Evolutionary conservation across 2,113 vertebrate genomes (phyloP), one percentile per base, ranked within the genome.

Genomic region (Tenebrosternarchus preto): DNA sequence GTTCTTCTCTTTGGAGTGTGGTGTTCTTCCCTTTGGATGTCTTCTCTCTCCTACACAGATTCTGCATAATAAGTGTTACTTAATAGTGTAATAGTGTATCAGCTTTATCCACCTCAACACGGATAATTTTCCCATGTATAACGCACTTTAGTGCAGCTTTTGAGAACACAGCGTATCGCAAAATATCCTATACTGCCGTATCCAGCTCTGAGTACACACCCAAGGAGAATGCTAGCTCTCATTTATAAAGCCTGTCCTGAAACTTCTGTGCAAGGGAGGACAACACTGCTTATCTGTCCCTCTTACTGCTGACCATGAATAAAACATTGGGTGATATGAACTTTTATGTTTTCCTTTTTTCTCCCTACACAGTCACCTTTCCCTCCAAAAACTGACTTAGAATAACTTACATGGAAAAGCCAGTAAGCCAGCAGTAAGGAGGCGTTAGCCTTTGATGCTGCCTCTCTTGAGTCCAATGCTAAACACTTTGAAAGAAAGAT

Each of bases 371-470:
- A 78, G 63, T 43, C 63, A 67, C 76, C 63, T 68, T 56, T 71
- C 73, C 61, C 82, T 84, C 87, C 55, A 78, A 80, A 88, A 83
- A 83, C 89, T 87, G 77, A 87, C 83, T 66, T 83, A 36, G 89
- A 91, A 92, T 90, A 90, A 85, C 87, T 88, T 89, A 89, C 88
- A 88, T 87, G 87, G 86, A 87, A 81, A 61, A 85, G 86, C n/a
- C 77, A 88, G 85, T 76, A 86, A 85, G 79, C 84, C 69, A 85
- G 68, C 76, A 85, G 81, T 85, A 83, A 82, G 85, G 80, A 39
- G 76, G 86, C 84, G 88, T 87, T 73, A 43, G 69, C 80, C 80
- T 91, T 90, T 89, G 89, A 92, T 87, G 88, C 79, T 36, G 36
- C 39, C 69, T 80, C 88, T 88, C 86, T 69, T 75, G 24, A 79